These are phyloP conservation scores for Nibea albiflora DNA, from an alignment of 2,113 vertebrate genomes.

Conservation along the genomic window DNA sequence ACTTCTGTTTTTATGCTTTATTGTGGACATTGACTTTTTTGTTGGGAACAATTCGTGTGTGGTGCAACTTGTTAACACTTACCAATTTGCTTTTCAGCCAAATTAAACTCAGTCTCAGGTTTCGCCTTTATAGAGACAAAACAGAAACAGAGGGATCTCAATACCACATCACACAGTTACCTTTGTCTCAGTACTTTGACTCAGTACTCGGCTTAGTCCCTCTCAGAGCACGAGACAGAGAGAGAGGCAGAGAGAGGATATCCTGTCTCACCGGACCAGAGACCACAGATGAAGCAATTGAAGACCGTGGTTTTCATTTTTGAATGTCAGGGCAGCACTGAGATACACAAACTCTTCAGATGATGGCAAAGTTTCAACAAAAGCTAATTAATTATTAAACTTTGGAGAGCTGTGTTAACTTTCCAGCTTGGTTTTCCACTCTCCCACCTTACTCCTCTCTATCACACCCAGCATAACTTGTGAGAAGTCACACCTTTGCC, in stretches of 20 bases:
- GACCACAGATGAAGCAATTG: conserved; percentile 69
- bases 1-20: background rate
- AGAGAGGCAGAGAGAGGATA: conserved; percentile 60
- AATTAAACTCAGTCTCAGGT: conserved; percentile 8
- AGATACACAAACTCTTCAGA: background rate
- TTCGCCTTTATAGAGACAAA: conserved; percentile 55
- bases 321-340: conserved; percentile 67
- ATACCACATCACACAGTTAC: conserved; percentile 45
- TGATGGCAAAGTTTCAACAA: background rate
- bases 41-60: background rate
- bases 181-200: background rate
- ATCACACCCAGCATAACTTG: conserved; percentile 14
- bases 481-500: conserved; percentile 18
- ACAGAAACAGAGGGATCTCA: conserved; percentile 41
- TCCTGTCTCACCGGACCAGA: conserved; percentile 76
- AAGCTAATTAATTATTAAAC: conserved; percentile 29
- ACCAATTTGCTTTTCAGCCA: conserved; percentile 76
- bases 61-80: conserved; percentile 21
- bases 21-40: background rate
- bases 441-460: conserved; percentile 52
- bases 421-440: conserved; percentile 60
- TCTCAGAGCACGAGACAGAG: background rate
- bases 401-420: conserved; percentile 21
- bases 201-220: background rate
- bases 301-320: conserved; percentile 1